Percentiles rank a stretch among this genome's conserved stretches.
Conservation (phyloP, 2,113 vertebrate species). For the Pogonocichla stellata region DNA sequence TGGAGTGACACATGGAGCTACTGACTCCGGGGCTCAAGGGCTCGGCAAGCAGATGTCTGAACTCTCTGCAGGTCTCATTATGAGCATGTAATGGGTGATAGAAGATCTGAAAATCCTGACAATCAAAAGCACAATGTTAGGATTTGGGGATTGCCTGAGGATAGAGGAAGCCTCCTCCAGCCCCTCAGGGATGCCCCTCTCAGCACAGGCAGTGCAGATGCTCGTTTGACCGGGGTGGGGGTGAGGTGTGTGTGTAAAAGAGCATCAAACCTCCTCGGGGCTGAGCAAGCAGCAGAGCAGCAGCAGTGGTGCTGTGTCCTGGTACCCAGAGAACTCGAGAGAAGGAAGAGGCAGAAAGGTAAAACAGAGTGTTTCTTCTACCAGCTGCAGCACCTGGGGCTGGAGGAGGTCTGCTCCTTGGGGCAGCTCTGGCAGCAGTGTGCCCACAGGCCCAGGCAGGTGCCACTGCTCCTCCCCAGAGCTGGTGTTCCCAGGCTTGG, state of each 20-base stretch:
- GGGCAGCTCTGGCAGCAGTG: neutral
- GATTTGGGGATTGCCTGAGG: slow-evolving; percentile 16
- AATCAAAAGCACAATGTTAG: slow-evolving; percentile 25
- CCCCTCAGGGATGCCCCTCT: neutral
- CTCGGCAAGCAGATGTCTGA: slow-evolving; percentile 27
- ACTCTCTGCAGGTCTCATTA: slow-evolving; percentile 65
- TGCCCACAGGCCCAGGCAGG: fast-evolving
- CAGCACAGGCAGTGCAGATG: neutral
- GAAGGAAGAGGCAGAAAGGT: neutral
- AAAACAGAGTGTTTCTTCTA: neutral
- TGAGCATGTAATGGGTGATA: neutral
- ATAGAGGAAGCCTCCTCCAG: neutral
- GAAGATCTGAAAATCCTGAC: slow-evolving; percentile 36
- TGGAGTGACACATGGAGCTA: slow-evolving; percentile 16
- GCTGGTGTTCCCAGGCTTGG: fast-evolving
- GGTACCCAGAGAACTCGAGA: neutral
- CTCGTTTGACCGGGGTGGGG: neutral
- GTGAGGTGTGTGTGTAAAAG: neutral
- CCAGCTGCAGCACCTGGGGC: neutral
- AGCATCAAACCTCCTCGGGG: neutral
- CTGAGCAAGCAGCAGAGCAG: neutral
- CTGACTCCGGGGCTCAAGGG: slow-evolving; percentile 16
- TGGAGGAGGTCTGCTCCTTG: neutral
- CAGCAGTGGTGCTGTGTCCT: neutral
- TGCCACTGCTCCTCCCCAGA: neutral